Percentiles rank a stretch among this genome's conserved stretches.
Evolutionary conservation across 2,797 vertebrate species (phyloP).

Genomic region (Gymnodraco acuticeps): DNA sequence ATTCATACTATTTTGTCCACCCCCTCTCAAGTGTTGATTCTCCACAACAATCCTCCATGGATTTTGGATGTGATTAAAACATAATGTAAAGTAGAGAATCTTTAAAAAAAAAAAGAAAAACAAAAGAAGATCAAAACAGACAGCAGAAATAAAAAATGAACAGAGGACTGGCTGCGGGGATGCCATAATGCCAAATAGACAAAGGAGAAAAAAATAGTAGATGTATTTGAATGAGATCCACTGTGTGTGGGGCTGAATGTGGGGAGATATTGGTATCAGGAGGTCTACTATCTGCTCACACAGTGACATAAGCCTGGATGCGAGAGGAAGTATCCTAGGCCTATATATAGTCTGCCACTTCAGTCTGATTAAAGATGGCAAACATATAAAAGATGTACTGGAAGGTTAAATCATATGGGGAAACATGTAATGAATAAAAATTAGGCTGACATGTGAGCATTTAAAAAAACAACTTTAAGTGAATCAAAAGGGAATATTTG

Average conservation of each 20-base stretch:
- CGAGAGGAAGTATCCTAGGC: constrained; percentile 6
- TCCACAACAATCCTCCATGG: background rate
- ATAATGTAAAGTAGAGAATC: background rate
- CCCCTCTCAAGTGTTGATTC: background rate
- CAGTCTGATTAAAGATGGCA: background rate
- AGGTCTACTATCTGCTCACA: constrained; percentile 69
- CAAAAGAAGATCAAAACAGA: background rate
- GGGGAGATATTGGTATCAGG: constrained; percentile 83
- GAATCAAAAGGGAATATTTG: background rate
- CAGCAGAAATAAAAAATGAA: background rate
- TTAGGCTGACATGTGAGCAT: background rate
- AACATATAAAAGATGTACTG: background rate
- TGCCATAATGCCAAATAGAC: constrained; percentile 46
- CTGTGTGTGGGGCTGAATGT: constrained; percentile 70
- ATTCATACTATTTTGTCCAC: constrained; percentile 17
- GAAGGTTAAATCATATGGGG: background rate
- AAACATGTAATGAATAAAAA: background rate
- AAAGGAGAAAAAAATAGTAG: constrained; percentile 41
- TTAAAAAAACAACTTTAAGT: background rate
- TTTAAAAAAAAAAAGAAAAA: background rate
- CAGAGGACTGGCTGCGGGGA: constrained; percentile 27
- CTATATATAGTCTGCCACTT: background rate
- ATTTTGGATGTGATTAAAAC: background rate
- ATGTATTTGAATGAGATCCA: constrained; percentile 76
- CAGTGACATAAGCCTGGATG: constrained; percentile 61